Percentiles rank a stretch among this genome's conserved stretches.
Conservation (phyloP, 2,113 vertebrate species). For the Pseudonaja textilis region DNA sequence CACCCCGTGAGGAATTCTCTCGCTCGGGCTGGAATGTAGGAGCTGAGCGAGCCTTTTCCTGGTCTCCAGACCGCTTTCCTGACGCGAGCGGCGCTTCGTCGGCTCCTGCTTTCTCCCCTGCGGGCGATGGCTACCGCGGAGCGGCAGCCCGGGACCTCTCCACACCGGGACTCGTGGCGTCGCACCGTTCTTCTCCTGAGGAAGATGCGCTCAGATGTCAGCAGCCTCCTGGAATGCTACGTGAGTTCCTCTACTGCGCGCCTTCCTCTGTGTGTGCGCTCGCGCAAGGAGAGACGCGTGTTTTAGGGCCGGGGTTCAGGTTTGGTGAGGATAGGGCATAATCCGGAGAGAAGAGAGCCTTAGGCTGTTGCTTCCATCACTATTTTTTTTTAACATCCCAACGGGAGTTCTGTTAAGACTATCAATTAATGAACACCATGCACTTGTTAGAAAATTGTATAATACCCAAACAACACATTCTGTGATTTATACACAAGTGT, state of each 20-base stretch:
- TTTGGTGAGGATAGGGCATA: neutral
- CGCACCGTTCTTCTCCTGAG: conserved; percentile 69
- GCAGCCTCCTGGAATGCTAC: conserved; percentile 63
- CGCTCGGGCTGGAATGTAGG: conserved; percentile 58
- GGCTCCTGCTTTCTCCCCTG: conserved; percentile 31
- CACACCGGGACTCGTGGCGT: conserved; percentile 59
- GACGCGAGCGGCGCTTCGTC: conserved; percentile 28
- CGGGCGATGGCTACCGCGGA: conserved; percentile 65
- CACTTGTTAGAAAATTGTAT: neutral
- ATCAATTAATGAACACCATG: neutral
- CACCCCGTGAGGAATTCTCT: conserved; percentile 61
- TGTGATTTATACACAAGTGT: neutral
- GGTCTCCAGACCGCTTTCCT: conserved; percentile 36
- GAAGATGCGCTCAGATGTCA: conserved; percentile 71
- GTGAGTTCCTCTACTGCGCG: conserved; percentile 59
- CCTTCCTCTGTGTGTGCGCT: neutral
- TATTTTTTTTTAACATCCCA: neutral
- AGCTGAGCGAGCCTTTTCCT: conserved; percentile 68
- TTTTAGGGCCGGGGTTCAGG: neutral
- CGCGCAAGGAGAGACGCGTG: neutral
- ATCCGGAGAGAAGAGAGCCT: neutral
- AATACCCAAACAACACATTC: neutral
- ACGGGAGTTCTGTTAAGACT: neutral
- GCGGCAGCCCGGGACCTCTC: conserved; percentile 40
- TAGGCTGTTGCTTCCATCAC: neutral